Evolutionary conservation across 2,113 vertebrate species (phyloP), one percentile per base, ranked within the genome.

Genomic region (Paratilapia polleni): DNA sequence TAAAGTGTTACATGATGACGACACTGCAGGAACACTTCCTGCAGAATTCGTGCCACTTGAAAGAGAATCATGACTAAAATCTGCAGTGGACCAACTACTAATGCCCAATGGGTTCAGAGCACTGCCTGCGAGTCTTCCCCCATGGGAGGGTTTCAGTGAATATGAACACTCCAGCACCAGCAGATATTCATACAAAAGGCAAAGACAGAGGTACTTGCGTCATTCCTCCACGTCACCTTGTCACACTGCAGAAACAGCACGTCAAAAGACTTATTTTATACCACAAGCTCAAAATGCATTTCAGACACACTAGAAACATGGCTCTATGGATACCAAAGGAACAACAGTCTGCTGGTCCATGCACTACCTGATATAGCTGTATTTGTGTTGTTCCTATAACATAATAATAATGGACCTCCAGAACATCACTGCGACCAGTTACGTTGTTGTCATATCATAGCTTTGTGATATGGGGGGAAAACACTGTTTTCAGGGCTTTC

Each of bases 61-160:
- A 88, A 88, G 63, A 73, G 74, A 77, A 43, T 73, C 47, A 54
- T n/a, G 68, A 66, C 31, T 75, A 20, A 86, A 56, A 52, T 62
- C 81, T 8, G 79, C 62, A 60, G 49, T 17, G 58, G 80, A 54
- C 20, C 36, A 60, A 26, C 43, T 78, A 75, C 79, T 63, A 24
- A 80, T 62, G 54, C 56, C 64, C 80, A 62, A 49, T 54, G 24
- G 11, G 26, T 78, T 81, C 49, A 11, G 28, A 66, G 59, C 62
- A 38, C 57, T 6, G 74, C 14, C 74, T 24, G 34, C 54, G 59
- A 80, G 59, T 61, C 19, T 31, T 54, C 28, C 75, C 74, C 36
- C 17, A 4, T 28, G 60, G 60, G 41, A n/a, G 20, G 36, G 66
- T 73, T 49, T 77, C 41, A 54, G 1, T 73, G 10, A 61, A 86